Conservation (phyloP, 2,888 invertebrate species). For the Ectemnius lituratus region DNA sequence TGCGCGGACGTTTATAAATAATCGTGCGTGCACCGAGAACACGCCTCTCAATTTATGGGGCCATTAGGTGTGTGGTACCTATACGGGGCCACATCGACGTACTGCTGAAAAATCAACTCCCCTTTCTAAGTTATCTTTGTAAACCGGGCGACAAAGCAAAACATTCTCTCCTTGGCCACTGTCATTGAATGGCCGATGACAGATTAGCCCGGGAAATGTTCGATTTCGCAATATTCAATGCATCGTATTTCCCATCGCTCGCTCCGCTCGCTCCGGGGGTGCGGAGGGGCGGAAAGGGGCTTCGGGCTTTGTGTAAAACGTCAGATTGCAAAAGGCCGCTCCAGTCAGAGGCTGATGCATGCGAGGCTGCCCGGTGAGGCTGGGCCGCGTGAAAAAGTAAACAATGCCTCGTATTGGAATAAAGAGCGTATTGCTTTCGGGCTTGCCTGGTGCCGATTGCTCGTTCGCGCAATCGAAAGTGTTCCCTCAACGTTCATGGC, state of each 20-base stretch:
- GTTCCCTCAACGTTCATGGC: constrained; percentile 14
- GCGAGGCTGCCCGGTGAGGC: background rate
- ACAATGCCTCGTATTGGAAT: constrained; percentile 20
- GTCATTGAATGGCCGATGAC: too few relatives aligned
- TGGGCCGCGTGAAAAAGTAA: constrained; percentile 5
- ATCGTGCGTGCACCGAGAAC: constrained; percentile 8
- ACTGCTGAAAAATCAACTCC: too few relatives aligned
- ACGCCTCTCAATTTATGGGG: constrained; percentile 4
- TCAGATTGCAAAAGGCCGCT: constrained; percentile 1
- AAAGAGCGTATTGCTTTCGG: constrained; percentile 22
- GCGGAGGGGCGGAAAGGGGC: too few relatives aligned
- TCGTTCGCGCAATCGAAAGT: constrained; percentile 23
- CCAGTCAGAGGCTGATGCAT: background rate
- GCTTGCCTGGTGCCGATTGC: constrained; percentile 25
- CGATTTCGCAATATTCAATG: too few relatives aligned
- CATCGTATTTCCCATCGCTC: too few relatives aligned
- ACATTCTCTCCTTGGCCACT: background rate
- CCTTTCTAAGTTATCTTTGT: too few relatives aligned
- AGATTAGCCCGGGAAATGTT: too few relatives aligned
- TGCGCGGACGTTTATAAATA: constrained; percentile 16
- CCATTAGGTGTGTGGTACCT: background rate
- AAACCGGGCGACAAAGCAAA: too few relatives aligned
- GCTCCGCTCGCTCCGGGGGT: too few relatives aligned
- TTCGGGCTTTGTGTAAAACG: background rate
- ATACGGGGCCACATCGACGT: background rate